These are phyloP conservation scores for Danio choprae DNA, from an alignment of 2,797 vertebrate genomes.

Conservation along the genomic window DNA sequence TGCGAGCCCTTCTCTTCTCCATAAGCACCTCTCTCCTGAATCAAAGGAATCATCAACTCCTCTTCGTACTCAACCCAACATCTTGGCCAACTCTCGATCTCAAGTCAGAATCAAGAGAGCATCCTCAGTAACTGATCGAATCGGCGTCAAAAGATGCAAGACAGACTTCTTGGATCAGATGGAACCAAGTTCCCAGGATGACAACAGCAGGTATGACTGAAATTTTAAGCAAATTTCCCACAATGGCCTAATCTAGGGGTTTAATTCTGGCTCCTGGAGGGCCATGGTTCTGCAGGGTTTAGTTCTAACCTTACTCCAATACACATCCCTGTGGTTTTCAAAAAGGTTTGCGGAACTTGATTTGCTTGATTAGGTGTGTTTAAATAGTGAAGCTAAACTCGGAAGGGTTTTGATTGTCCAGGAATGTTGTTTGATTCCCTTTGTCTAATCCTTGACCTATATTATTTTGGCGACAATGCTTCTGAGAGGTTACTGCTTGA, in stretches of 20 bases:
- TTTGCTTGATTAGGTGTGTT: too few species aligned
- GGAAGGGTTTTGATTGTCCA: too few species aligned
- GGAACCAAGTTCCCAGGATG: slow-evolving; percentile 61
- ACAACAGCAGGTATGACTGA: slow-evolving; percentile 53
- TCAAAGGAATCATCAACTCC: slow-evolving; percentile 25
- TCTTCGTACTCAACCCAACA: slow-evolving; percentile 18
- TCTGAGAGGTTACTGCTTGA: not conserved
- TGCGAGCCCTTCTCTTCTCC: slow-evolving; percentile 41
- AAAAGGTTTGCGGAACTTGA: too few species aligned
- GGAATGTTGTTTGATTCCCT: too few species aligned
- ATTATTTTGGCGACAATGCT: not conserved
- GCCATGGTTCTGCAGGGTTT: too few species aligned
- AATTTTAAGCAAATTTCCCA: not conserved
- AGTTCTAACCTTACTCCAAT: too few species aligned
- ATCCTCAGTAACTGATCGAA: slow-evolving; percentile 72
- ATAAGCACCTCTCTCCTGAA: slow-evolving; percentile 39
- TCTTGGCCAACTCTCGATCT: slow-evolving; percentile 55
- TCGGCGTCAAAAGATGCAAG: slow-evolving; percentile 78
- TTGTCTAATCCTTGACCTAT: not conserved
- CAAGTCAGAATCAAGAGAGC: slow-evolving; percentile 82
- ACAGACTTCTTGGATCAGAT: slow-evolving; percentile 68
- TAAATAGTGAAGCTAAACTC: too few species aligned
- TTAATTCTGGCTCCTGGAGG: too few species aligned
- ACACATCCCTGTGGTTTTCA: too few species aligned
- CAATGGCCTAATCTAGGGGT: too few species aligned